These are phyloP conservation scores for Rhineura floridana DNA, from an alignment of 2,113 vertebrate species.

Conservation along the genomic window DNA sequence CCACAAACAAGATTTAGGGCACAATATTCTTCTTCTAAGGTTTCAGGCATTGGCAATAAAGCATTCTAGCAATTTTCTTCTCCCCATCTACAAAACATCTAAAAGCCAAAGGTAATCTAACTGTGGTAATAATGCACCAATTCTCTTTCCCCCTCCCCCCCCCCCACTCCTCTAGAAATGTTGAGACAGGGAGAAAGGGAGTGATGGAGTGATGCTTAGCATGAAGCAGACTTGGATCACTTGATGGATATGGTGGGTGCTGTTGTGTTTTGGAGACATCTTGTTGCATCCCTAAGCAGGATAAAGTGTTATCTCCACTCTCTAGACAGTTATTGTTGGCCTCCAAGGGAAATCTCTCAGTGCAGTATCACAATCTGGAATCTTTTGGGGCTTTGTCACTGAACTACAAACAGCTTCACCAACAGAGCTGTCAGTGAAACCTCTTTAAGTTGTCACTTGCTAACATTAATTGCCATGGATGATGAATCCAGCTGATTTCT, in stretches of 20 bases:
- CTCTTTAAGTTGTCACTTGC: constrained; percentile 75
- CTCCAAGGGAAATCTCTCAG: constrained; percentile 3
- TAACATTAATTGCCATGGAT: constrained; percentile 68
- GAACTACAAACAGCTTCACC: constrained; percentile 47
- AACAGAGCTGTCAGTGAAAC: constrained; percentile 66
- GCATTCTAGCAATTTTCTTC: background rate
- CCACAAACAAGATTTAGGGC: constrained; percentile 65
- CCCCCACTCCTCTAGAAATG: background rate
- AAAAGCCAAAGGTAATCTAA: background rate
- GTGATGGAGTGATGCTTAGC: background rate
- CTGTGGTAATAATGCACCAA: background rate
- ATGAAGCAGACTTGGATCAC: too few species aligned
- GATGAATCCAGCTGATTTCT: constrained; percentile 49
- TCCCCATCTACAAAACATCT: background rate
- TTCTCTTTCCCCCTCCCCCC: background rate
- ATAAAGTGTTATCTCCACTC: background rate
- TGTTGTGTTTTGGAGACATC: background rate
- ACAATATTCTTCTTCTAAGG: constrained; percentile 59
- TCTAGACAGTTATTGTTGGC: background rate
- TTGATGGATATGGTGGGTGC: background rate
- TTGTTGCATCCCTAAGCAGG: fast-evolving
- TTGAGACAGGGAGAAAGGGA: background rate
- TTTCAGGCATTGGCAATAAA: constrained; percentile 46
- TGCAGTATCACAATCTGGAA: constrained; percentile 11
- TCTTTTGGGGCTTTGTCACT: constrained; percentile 68